These are phyloP conservation scores for Podargus strigoides DNA, from an alignment of 2,797 vertebrate species.

Conservation along the genomic window DNA sequence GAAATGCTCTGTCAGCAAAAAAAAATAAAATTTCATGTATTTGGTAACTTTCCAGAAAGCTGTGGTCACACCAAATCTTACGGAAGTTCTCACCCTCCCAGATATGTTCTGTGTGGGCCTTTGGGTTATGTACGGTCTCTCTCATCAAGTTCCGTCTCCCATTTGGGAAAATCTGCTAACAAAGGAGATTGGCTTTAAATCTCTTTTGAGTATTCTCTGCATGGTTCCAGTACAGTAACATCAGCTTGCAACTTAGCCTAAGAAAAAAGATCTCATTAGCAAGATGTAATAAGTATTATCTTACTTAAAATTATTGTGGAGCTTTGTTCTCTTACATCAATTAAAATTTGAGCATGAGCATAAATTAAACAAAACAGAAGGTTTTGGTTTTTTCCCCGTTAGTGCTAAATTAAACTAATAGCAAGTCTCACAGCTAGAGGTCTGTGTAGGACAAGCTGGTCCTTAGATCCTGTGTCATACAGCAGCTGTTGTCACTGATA, in stretches of 20 bases:
- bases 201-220: neutral
- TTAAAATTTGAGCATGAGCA: neutral
- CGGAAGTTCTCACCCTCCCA: neutral
- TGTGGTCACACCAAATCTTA: neutral
- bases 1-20: neutral
- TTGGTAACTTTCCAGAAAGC: neutral
- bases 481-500: neutral
- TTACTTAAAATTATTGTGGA: neutral
- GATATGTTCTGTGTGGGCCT: neutral
- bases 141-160: neutral
- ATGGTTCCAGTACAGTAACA: neutral
- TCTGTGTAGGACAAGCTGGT: neutral
- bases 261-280: neutral
- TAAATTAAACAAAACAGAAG: neutral
- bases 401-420: neutral
- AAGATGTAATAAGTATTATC: neutral
- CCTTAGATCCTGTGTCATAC: neutral
- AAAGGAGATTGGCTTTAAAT: neutral
- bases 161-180: neutral
- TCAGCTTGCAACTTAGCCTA: neutral
- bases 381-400: fast-evolving
- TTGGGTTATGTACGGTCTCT: neutral
- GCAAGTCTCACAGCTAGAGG: neutral
- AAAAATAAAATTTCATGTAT: neutral
- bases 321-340: neutral